A percentile compares a stretch with the other conserved stretches of the same genome.
Evolutionary conservation across 2,113 vertebrate species (phyloP).

Genomic region (Pteronura brasiliensis): DNA sequence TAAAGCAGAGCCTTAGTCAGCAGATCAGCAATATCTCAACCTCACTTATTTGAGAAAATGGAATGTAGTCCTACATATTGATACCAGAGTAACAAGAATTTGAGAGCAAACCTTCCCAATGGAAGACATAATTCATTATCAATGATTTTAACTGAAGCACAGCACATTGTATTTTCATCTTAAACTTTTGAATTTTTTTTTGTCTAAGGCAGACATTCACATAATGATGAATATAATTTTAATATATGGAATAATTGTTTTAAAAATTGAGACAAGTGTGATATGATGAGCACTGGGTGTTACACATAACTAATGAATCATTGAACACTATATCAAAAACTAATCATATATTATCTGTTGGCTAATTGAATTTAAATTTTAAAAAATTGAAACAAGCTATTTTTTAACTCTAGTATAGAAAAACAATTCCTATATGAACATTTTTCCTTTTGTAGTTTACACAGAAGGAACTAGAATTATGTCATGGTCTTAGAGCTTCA

Average conservation of each 20-base stretch:
- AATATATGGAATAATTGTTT: not conserved
- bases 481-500: not conserved
- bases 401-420: not conserved
- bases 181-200: not conserved
- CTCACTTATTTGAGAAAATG: not conserved
- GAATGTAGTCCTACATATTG: not conserved
- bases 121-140: not conserved
- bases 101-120: not conserved
- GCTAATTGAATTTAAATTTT: not conserved
- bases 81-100: not conserved
- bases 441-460: not conserved
- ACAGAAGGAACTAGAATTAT: not conserved
- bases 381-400: not conserved
- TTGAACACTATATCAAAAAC: not conserved
- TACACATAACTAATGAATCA: not conserved
- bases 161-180: not conserved
- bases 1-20: not conserved
- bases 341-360: not conserved
- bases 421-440: not conserved
- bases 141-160: not conserved
- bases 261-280: not conserved
- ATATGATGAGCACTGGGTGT: not conserved
- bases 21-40: not conserved
- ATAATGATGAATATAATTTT: not conserved
- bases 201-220: not conserved